These are phyloP conservation scores for Halcyon chelicuti DNA, from an alignment of 2,797 vertebrate species.

Conservation along the genomic window DNA sequence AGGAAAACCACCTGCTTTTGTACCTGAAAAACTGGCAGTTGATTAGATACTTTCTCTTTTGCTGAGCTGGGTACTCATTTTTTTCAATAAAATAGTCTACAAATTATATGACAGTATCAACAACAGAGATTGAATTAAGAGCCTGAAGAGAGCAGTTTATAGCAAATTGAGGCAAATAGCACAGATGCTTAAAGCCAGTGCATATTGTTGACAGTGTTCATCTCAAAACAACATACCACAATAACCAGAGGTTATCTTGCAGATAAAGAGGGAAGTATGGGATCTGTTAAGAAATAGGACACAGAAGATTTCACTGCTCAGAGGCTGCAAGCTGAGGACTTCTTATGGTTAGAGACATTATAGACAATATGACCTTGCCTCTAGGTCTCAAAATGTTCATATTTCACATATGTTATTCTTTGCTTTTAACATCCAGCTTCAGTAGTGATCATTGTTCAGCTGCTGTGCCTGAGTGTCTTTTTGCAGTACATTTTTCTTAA, in stretches of 20 bases:
- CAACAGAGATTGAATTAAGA: constrained; percentile 54
- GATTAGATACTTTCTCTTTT: background rate
- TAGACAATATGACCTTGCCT: constrained; percentile 75
- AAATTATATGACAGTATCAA: constrained; percentile 20
- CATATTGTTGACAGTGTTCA: constrained; percentile 53
- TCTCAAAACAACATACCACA: constrained; percentile 65
- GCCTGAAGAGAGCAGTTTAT: constrained; percentile 30
- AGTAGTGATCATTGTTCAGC: constrained; percentile 11
- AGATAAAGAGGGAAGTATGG: constrained; percentile 49
- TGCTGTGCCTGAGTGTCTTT: constrained; percentile 15
- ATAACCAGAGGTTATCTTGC: constrained; percentile 72
- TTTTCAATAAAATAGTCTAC: background rate
- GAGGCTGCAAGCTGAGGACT: constrained; percentile 60
- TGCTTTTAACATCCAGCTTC: constrained; percentile 29
- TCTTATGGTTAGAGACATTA: constrained; percentile 62
- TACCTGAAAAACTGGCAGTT: background rate
- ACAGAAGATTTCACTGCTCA: constrained; percentile 60
- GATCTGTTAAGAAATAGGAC: constrained; percentile 56
- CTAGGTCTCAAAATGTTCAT: constrained; percentile 52
- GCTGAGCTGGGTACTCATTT: background rate
- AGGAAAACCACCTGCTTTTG: background rate
- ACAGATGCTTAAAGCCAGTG: constrained; percentile 55
- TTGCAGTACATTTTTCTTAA: constrained; percentile 39
- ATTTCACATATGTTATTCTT: constrained; percentile 49
- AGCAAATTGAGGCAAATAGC: constrained; percentile 9